Conservation (phyloP, 2,797 vertebrate genomes). For the Pteropus rufus region DNA sequence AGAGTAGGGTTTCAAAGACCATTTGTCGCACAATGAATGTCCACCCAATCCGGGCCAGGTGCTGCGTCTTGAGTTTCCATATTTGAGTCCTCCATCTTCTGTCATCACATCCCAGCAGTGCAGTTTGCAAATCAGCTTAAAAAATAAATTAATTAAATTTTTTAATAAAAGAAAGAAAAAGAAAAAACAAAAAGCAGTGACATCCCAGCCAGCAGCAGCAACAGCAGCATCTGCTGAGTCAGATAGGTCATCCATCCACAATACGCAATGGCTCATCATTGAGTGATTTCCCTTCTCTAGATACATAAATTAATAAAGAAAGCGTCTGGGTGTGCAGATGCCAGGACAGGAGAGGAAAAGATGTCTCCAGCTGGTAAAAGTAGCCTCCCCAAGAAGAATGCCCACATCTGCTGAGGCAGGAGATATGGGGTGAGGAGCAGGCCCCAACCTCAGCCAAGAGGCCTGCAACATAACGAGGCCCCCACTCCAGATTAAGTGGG, state of each 20-base stretch:
- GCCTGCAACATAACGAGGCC: accelerated
- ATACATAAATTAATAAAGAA: not conserved
- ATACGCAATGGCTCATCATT: not conserved
- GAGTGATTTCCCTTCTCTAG: not conserved
- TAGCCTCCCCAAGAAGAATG: accelerated
- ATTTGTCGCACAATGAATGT: accelerated
- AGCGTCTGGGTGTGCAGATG: not conserved
- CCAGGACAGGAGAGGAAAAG: not conserved
- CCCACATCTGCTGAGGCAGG: not conserved
- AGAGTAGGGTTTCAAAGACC: not conserved
- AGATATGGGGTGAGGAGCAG: not conserved
- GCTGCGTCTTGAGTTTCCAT: not conserved
- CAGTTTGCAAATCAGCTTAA: not conserved
- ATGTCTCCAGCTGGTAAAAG: not conserved
- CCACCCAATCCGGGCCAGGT: not conserved
- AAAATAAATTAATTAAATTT: not conserved
- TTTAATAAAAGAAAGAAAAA: not conserved
- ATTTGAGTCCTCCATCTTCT: not conserved
- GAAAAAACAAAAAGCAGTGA: not conserved
- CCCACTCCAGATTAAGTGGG: conserved; percentile 52
- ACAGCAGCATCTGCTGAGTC: not conserved
- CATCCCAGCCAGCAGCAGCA: no score
- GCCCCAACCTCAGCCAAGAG: not conserved
- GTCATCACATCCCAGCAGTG: not conserved
- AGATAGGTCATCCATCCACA: not conserved